These are phyloP conservation scores for Pachliopta kotzebuea DNA, from an alignment of 2,888 invertebrate genomes.

Conservation along the genomic window DNA sequence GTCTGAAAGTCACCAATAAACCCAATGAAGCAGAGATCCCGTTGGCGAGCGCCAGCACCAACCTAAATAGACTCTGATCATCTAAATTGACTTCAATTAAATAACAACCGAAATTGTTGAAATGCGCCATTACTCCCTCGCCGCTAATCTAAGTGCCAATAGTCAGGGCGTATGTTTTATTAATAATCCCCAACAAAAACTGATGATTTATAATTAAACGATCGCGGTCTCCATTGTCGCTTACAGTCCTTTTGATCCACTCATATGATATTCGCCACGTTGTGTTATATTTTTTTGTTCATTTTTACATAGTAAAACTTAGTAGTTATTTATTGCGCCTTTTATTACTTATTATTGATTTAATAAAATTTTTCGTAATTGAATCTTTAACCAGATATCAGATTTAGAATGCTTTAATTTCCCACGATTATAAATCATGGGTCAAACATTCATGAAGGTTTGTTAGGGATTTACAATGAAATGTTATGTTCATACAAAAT, in stretches of 20 bases:
- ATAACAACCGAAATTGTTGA: slow-evolving; percentile 81
- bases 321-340: background rate
- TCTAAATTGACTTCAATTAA: slow-evolving; percentile 82
- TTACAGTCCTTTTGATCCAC: slow-evolving; percentile 55
- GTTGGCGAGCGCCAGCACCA: slow-evolving; percentile 78
- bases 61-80: slow-evolving; percentile 81
- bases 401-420: slow-evolving; percentile 38
- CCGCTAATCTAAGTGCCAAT: slow-evolving; percentile 80
- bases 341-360: background rate
- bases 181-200: slow-evolving; percentile 73
- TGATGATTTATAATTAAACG: slow-evolving; percentile 78
- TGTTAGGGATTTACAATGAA: slow-evolving; percentile 75
- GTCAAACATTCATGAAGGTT: slow-evolving; percentile 66
- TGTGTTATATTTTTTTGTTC: slow-evolving; percentile 22
- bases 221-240: slow-evolving; percentile 54
- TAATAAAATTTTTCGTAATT: background rate
- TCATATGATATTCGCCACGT: slow-evolving; percentile 34
- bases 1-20: slow-evolving; percentile 81
- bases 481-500: slow-evolving; percentile 68
- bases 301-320: background rate
- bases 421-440: slow-evolving; percentile 78
- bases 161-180: slow-evolving; percentile 79
- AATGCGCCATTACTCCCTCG: slow-evolving; percentile 81
- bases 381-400: background rate
- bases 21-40: slow-evolving; percentile 81